Evolutionary conservation across 2,797 vertebrate genomes (phyloP), one percentile per base, ranked within the genome.

Genomic region (Macropodus opercularis): DNA sequence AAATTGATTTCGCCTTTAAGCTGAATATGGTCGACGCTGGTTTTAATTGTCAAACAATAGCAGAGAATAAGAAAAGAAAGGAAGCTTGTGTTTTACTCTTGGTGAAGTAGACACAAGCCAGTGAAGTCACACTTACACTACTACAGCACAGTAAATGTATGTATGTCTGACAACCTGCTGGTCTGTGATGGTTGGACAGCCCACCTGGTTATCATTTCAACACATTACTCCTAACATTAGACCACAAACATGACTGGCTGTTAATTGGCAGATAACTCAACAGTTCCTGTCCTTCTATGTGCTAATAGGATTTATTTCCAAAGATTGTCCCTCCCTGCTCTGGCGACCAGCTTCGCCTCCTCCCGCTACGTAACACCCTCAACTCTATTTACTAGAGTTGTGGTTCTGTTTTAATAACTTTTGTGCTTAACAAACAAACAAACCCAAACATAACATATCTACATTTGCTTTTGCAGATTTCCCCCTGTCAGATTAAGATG

Each of bases 281-380:
- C 24, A 58, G 40, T 68, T 70, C 62, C 58, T 56, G 53, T 75
- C 27, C 31, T n/a, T 29, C 8, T 10, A 11, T 29, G 27, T 32
- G 49, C 42, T 87, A 88, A 88, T 83, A 83, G 85, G 87, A 89
- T 89, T 89, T 85, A 85, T 74, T 75, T 66, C 59, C 40, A 52
- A 83, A 80, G 79, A 76, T 72, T 76, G 80, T 62, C 78, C 74
- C 60, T 26, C 10, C 38, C 40, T 68, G 69, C 48, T 49, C 47
- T 17, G 31, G 60, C 63, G 49, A 64, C 69, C 44, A 75, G 38
- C 58, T 42, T 63, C 8, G 46, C 62, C 41, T n/a, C 47, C 50
- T 60, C 31, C 49, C 62, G 32, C 70, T 59, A 27, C 72, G 78
- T 82, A 78, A 75, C 57, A 53, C 50, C 19, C 0, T 23, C 63